Percentiles rank a stretch among this genome's conserved stretches.
These are phyloP conservation scores for Laspeyria flexula DNA, from an alignment of 2,888 invertebrate species.

Conservation along the genomic window DNA sequence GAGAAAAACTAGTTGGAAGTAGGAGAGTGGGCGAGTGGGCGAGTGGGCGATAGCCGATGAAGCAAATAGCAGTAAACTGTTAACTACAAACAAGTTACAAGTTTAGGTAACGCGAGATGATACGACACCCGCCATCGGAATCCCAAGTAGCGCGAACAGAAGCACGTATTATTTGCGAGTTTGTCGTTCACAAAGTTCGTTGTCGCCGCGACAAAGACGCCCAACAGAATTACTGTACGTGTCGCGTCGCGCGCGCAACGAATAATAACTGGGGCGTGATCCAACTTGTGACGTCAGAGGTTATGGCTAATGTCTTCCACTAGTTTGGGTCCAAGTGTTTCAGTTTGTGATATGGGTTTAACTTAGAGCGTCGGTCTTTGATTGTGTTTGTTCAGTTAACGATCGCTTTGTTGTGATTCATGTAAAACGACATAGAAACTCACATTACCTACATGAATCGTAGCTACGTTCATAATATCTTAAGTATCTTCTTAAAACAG, in stretches of 20 bases:
- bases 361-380: background rate
- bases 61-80: constrained; percentile 3
- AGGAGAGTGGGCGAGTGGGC: no score
- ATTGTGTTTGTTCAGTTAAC: background rate
- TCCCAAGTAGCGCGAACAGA: constrained; percentile 45
- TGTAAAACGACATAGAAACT: background rate
- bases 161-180: constrained; percentile 56
- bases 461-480: no score
- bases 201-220: constrained; percentile 49
- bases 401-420: background rate
- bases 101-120: constrained; percentile 52
- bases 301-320: background rate
- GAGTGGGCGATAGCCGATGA: constrained; percentile 5
- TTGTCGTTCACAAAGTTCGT: constrained; percentile 51
- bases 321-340: background rate
- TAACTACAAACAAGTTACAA: constrained; percentile 41
- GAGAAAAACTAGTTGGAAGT: no score
- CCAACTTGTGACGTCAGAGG: constrained; percentile 21
- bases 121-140: constrained; percentile 45
- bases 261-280: constrained; percentile 41
- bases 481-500: no score
- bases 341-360: background rate
- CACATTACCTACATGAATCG: no score
- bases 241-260: constrained; percentile 41
- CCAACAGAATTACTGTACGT: constrained; percentile 53